Percentiles rank a stretch among this genome's conserved stretches.
Conservation (phyloP, 53 echinoderm and acorn worm species). For the Luidia sarsii region DNA sequence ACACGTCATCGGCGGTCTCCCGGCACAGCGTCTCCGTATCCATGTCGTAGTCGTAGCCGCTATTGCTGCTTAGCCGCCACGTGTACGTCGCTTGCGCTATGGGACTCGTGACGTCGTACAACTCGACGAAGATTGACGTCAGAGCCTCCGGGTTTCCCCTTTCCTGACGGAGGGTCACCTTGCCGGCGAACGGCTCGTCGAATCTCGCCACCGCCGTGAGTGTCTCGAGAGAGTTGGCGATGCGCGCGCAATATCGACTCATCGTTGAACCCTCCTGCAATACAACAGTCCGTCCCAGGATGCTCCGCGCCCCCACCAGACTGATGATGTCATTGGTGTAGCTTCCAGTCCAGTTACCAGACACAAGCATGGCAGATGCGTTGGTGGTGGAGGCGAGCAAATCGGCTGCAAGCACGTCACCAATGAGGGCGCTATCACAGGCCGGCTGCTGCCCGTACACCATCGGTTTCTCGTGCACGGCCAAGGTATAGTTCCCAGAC, state of each 20-base stretch:
- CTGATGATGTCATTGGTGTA: conserved; percentile 31
- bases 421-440: conserved; percentile 63
- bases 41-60: conserved; percentile 59
- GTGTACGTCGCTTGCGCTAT: conserved; percentile 39
- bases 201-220: conserved; percentile 87
- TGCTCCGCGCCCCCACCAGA: conserved; percentile 56
- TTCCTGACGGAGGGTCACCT: conserved; percentile 83
- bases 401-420: conserved; percentile 50
- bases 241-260: conserved; percentile 69
- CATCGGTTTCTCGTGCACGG: conserved; percentile 83
- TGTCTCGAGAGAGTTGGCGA: conserved; percentile 59
- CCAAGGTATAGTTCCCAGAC: conserved; percentile 67
- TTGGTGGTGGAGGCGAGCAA: conserved; percentile 15
- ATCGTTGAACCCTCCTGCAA: conserved; percentile 40
- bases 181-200: conserved; percentile 82
- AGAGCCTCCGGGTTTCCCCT: conserved; percentile 36
- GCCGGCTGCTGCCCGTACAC: conserved; percentile 74
- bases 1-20: conserved; percentile 32
- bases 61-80: conserved; percentile 76
- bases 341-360: conserved; percentile 10
- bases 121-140: conserved; percentile 78
- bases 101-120: conserved; percentile 71
- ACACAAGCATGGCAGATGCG: conserved; percentile 20
- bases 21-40: conserved; percentile 61
- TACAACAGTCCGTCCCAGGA: conserved; percentile 75